These are phyloP conservation scores for Silurus asotus DNA, from an alignment of 2,113 vertebrate genomes.

Conservation along the genomic window DNA sequence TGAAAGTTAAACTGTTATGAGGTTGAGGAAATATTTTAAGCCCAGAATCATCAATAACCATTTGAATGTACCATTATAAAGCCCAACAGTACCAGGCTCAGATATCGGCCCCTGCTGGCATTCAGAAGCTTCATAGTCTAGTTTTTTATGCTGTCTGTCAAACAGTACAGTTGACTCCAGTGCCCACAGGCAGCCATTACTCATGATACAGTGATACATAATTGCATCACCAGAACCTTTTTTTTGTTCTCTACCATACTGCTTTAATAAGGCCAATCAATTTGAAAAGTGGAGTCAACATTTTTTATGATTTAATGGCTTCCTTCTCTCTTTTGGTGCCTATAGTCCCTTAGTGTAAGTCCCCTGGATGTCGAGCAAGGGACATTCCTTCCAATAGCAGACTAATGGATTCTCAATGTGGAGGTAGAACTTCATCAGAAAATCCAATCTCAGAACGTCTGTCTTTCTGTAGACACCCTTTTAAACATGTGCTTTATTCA, in stretches of 20 bases:
- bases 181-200: slow-evolving; percentile 36
- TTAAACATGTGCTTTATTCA: slow-evolving; percentile 29
- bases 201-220: slow-evolving; percentile 45
- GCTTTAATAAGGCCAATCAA: slow-evolving; percentile 72
- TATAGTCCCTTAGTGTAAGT: slow-evolving; percentile 61
- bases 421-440: slow-evolving; percentile 57
- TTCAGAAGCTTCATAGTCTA: slow-evolving; percentile 32
- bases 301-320: slow-evolving; percentile 71
- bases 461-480: slow-evolving; percentile 20
- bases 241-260: slow-evolving; percentile 55
- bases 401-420: slow-evolving; percentile 63
- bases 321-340: slow-evolving; percentile 68
- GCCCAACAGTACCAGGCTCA: slow-evolving; percentile 51
- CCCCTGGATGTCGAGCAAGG: slow-evolving; percentile 51
- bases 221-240: slow-evolving; percentile 59
- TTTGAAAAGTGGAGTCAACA: slow-evolving; percentile 68
- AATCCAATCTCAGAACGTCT: slow-evolving; percentile 55
- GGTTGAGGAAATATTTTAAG: slow-evolving; percentile 11
- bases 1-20: neutral
- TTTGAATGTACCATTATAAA: slow-evolving; percentile 63
- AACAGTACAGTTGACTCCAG: slow-evolving; percentile 36
- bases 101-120: slow-evolving; percentile 28
- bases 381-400: slow-evolving; percentile 47
- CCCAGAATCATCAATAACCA: slow-evolving; percentile 62
- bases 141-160: slow-evolving; percentile 49